Percentiles rank a stretch among this genome's conserved stretches.
Evolutionary conservation across 2,797 vertebrate genomes (phyloP).

Genomic region (Lepus townsendii): DNA sequence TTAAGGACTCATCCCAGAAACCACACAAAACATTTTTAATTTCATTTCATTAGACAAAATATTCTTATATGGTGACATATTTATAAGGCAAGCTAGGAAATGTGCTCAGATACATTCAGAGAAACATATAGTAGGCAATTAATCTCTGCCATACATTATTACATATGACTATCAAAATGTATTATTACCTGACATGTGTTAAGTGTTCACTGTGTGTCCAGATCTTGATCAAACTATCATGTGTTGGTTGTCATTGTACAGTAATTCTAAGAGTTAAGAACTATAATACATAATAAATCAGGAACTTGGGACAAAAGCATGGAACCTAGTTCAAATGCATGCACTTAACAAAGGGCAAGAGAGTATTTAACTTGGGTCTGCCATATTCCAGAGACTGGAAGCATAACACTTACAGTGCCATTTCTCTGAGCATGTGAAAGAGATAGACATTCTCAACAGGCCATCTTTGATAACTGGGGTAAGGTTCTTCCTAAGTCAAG

Average conservation of each 20-base stretch:
- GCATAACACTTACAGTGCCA: not conserved
- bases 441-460: not conserved
- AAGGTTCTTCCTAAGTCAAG: not conserved
- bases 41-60: constrained; percentile 32
- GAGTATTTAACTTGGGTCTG: not conserved
- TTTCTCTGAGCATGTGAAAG: not conserved
- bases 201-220: not conserved
- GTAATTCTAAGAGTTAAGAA: not conserved
- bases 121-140: not conserved
- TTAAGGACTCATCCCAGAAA: not conserved
- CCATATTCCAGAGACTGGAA: not conserved
- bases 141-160: constrained; percentile 8
- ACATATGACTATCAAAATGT: not conserved
- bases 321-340: constrained; percentile 9
- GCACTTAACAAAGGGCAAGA: not conserved
- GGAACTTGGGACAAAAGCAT: not conserved
- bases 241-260: not conserved
- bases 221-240: not conserved
- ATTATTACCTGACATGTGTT: not conserved
- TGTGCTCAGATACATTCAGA: not conserved
- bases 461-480: not conserved
- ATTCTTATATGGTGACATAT: not conserved
- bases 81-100: not conserved
- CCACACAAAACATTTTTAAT: not conserved
- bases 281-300: not conserved